These are phyloP conservation scores for Ecliptopera silaceata DNA, from an alignment of 2,888 invertebrate genomes.

Conservation along the genomic window DNA sequence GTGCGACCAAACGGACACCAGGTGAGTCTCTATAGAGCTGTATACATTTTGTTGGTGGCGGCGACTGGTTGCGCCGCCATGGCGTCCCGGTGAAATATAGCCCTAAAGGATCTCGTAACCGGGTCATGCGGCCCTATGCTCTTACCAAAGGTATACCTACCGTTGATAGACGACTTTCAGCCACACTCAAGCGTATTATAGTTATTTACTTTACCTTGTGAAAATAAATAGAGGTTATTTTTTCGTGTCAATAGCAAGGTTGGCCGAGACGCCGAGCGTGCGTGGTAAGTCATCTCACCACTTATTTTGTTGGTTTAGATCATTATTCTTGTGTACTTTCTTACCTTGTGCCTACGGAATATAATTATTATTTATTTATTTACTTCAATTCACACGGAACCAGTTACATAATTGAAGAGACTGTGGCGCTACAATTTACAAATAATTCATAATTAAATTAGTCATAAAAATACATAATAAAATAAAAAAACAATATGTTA, in stretches of 20 bases:
- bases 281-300: not conserved
- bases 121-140: constrained; percentile 23
- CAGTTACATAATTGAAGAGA: too few species aligned
- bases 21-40: too few species aligned
- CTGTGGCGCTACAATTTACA: too few species aligned
- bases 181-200: constrained; percentile 17
- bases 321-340: not conserved
- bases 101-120: constrained; percentile 1
- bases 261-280: constrained; percentile 2
- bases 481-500: too few species aligned
- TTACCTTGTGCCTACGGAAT: not conserved
- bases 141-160: constrained; percentile 46
- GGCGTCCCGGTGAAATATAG: too few species aligned
- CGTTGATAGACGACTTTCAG: constrained; percentile 50
- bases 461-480: too few species aligned
- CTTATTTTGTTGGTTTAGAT: constrained; percentile 7
- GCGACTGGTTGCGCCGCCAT: too few species aligned
- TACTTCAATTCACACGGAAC: too few species aligned
- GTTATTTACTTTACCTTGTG: constrained; percentile 6
- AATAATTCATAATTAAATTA: too few species aligned
- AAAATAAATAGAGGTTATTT: constrained; percentile 23
- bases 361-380: too few species aligned
- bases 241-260: constrained; percentile 7
- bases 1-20: too few species aligned
- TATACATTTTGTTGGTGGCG: too few species aligned